Evolutionary conservation across 1,140 invertebrate genomes (phyloP).

Genomic region (Temnothorax curvispinosus): DNA sequence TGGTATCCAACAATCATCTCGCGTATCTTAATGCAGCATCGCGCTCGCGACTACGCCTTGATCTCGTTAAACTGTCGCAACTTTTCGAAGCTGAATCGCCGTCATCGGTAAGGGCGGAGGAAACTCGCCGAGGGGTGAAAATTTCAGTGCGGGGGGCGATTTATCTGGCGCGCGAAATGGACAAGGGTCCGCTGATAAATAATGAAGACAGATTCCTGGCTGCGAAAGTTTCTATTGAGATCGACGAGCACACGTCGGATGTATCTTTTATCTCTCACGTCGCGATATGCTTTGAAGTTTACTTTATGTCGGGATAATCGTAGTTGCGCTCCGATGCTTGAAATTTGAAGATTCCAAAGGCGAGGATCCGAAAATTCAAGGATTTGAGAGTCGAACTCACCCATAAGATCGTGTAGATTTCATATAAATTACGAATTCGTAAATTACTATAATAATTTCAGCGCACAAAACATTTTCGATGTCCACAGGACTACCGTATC

Average conservation of each 20-base stretch:
- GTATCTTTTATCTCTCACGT: background rate
- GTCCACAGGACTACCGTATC: background rate
- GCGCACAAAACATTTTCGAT: background rate
- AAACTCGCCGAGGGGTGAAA: constrained; percentile 16
- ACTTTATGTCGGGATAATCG: background rate
- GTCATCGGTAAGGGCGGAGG: background rate
- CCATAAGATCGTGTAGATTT: too few species aligned
- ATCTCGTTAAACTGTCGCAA: constrained; percentile 70
- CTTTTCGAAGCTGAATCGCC: constrained; percentile 51
- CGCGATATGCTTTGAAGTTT: background rate
- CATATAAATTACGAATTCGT: background rate
- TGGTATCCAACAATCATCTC: constrained; percentile 51
- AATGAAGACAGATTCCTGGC: constrained; percentile 21
- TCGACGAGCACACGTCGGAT: background rate
- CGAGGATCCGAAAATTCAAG: background rate
- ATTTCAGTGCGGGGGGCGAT: background rate
- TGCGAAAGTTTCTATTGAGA: constrained; percentile 4
- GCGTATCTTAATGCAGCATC: constrained; percentile 61
- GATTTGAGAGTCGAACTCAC: background rate
- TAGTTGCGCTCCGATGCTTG: background rate
- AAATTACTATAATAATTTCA: background rate
- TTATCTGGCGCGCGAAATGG: constrained; percentile 8
- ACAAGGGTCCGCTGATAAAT: background rate
- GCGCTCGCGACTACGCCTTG: constrained; percentile 25
- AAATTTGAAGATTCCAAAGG: background rate